A percentile compares a stretch with the other conserved stretches of the same genome.
These are phyloP conservation scores for Phanerotoma sp. DNA, from an alignment of 2,888 invertebrate species.

Conservation along the genomic window DNA sequence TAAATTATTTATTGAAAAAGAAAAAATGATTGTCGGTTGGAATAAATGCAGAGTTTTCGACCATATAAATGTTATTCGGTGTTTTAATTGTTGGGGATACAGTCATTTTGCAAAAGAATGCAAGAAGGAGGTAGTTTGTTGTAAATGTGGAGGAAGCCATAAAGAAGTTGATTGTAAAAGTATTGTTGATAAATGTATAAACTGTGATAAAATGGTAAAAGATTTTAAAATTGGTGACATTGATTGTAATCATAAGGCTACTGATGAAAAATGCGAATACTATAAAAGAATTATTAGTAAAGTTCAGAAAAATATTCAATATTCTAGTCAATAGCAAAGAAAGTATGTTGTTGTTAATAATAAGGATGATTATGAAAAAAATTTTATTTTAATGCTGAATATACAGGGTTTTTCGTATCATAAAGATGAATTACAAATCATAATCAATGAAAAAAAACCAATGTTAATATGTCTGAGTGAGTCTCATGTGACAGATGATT, in stretches of 20 bases:
- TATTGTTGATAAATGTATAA: constrained; percentile 16
- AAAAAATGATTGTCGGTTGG: neutral
- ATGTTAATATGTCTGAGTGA: neutral
- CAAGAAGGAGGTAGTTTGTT: constrained; percentile 11
- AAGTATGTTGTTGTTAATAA: neutral
- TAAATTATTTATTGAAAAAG: neutral
- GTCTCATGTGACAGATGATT: neutral
- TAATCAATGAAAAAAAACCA: neutral
- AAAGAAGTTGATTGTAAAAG: constrained; percentile 8
- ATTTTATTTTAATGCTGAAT: constrained; percentile 9
- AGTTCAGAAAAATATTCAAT: constrained; percentile 12
- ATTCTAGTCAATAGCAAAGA: constrained; percentile 22
- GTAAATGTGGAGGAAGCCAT: constrained; percentile 19
- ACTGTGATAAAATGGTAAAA: constrained; percentile 18
- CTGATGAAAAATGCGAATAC: constrained; percentile 12
- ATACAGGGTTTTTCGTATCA: constrained; percentile 3
- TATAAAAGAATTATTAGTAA: constrained; percentile 9
- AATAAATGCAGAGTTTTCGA: neutral
- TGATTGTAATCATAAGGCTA: constrained; percentile 9
- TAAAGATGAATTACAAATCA: constrained; percentile 5
- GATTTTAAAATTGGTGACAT: constrained; percentile 12
- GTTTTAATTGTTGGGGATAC: constrained; percentile 18
- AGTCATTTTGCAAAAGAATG: constrained; percentile 25
- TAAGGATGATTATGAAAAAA: neutral
- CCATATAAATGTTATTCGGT: neutral